Conservation (phyloP, 2,797 vertebrate genomes). For the Peromyscus attwateri region DNA sequence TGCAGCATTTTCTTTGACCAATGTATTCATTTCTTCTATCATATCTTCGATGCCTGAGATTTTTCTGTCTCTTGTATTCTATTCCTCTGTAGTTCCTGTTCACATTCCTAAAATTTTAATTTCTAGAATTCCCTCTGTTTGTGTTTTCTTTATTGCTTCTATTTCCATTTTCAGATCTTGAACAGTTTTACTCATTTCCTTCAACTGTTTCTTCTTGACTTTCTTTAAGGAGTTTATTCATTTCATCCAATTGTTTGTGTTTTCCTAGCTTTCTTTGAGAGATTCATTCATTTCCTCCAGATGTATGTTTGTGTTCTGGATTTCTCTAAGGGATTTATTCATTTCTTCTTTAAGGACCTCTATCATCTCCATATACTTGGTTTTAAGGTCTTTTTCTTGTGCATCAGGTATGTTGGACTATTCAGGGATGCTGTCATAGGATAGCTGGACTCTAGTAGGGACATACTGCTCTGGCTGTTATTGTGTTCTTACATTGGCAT, state of each 20-base stretch:
- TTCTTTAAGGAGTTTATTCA: not conserved
- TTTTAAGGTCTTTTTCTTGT: not conserved
- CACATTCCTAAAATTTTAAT: not conserved
- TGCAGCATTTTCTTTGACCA: not conserved
- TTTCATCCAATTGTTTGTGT: not conserved
- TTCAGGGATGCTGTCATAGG: not conserved
- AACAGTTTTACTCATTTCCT: not conserved
- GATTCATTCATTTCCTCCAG: not conserved
- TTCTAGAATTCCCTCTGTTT: not conserved
- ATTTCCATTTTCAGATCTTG: not conserved
- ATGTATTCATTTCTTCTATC: too few species aligned
- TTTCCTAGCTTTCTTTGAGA: not conserved
- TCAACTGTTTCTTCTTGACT: not conserved
- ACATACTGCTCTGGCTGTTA: not conserved
- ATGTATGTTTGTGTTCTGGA: not conserved
- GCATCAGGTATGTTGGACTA: too few species aligned
- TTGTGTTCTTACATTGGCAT: not conserved
- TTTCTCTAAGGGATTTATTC: not conserved
- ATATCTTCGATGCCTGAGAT: not conserved
- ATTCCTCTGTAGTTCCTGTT: not conserved
- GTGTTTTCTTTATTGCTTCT: not conserved
- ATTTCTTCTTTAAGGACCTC: not conserved
- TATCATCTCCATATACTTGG: not conserved
- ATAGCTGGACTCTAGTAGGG: not conserved
- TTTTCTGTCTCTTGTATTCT: not conserved